phyloP scores from a whole-genome alignment of 2,888 invertebrate genomes.

The Erebia palarica region DNA sequence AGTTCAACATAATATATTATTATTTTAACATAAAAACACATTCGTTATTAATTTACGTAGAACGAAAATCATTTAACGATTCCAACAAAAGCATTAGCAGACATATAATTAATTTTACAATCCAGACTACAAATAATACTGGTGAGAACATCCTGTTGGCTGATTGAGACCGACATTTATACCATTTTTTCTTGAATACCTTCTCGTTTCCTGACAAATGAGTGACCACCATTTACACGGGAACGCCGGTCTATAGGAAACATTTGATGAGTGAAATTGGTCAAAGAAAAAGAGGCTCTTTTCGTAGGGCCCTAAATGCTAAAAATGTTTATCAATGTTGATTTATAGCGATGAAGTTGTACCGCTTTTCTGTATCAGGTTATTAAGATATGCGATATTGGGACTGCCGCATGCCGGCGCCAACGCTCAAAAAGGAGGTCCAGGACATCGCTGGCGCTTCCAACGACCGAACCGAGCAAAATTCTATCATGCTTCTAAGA shows the following conservation, averaged over 20 bases:
- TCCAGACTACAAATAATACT: slow-evolving; percentile 35
- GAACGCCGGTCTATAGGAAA: slow-evolving; percentile 24
- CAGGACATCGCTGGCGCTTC: slow-evolving; percentile 33
- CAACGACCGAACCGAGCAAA: slow-evolving; percentile 33
- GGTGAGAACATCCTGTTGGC: slow-evolving; percentile 38
- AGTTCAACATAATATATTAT: neutral
- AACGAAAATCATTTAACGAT: slow-evolving; percentile 17
- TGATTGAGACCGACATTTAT: slow-evolving; percentile 37
- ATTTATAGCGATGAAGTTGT: slow-evolving; percentile 31
- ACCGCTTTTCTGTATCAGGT: slow-evolving; percentile 34
- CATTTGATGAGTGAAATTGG: slow-evolving; percentile 12
- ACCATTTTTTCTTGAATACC: slow-evolving; percentile 39
- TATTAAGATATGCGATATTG: slow-evolving; percentile 41
- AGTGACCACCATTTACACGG: slow-evolving; percentile 37
- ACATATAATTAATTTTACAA: slow-evolving; percentile 37
- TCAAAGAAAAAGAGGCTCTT: slow-evolving; percentile 22
- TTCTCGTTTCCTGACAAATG: slow-evolving; percentile 41
- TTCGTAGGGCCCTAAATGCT: slow-evolving; percentile 16
- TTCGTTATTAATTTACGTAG: slow-evolving; percentile 17
- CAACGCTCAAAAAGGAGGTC: slow-evolving; percentile 32
- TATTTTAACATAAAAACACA: slow-evolving; percentile 10
- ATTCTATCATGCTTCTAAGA: slow-evolving; percentile 38
- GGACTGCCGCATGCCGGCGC: slow-evolving; percentile 37
- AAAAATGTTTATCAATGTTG: slow-evolving; percentile 22
- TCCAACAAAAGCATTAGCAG: slow-evolving; percentile 25